A percentile compares a stretch with the other conserved stretches of the same genome.
Conservation (phyloP, 2,797 vertebrate species). For the Clarias pachynema region DNA sequence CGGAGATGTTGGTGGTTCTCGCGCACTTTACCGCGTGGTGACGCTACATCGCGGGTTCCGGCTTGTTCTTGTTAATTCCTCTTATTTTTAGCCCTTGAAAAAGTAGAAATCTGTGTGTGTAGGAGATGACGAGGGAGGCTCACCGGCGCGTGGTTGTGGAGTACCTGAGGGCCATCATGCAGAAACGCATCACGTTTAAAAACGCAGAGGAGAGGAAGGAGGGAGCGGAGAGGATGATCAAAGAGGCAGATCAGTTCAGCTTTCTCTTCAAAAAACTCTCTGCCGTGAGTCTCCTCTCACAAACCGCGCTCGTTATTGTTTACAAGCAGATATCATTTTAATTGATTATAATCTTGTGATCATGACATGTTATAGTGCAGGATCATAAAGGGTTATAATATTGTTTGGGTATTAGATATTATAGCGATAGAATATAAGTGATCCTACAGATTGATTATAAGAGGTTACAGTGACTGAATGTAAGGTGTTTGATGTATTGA, state of each 20-base stretch:
- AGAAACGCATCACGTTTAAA: constrained; percentile 91
- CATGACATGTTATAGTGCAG: no score
- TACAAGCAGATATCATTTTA: no score
- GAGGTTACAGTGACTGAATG: no score
- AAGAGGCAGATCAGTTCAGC: constrained; percentile 90
- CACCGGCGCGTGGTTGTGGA: constrained; percentile 91
- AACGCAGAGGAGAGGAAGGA: constrained; percentile 92
- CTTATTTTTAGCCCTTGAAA: background rate
- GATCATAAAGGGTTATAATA: no score
- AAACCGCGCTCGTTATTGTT: background rate
- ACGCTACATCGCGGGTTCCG: background rate
- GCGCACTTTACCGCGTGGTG: background rate
- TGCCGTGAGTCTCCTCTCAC: constrained; percentile 75
- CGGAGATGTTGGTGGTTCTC: background rate
- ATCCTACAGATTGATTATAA: no score
- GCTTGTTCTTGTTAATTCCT: background rate
- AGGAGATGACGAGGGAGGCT: constrained; percentile 92
- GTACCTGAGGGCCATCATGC: constrained; percentile 92
- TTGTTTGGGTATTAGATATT: no score
- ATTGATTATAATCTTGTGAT: no score
- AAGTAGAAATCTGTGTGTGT: constrained; percentile 13
- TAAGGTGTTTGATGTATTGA: no score
- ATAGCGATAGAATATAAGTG: no score
- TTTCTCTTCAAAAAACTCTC: constrained; percentile 92
- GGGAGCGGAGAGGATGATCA: constrained; percentile 93